A percentile compares a stretch with the other conserved stretches of the same genome.
Evolutionary conservation across 2,113 vertebrate species (phyloP).

Genomic region (Butorides virescens): DNA sequence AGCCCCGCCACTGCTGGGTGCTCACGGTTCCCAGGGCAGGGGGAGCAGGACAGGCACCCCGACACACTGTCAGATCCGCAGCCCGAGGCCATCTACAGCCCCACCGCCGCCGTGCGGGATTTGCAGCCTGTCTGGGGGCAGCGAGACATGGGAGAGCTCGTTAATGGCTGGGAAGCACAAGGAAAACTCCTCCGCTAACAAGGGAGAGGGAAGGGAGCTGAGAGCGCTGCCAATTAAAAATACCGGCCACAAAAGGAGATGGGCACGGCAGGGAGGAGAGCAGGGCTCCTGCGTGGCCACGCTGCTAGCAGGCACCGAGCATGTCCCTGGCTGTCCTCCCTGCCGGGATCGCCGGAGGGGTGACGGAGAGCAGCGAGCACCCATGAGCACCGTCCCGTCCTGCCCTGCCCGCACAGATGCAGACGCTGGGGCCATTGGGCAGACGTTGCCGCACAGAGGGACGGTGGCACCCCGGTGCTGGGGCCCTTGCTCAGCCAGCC

Average conservation of each 20-base stretch:
- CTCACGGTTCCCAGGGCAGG: background rate
- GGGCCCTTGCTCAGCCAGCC: background rate
- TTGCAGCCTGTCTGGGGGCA: background rate
- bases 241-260: background rate
- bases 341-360: background rate
- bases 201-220: background rate
- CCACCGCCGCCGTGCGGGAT: accelerated
- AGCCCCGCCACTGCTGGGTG: accelerated
- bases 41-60: background rate
- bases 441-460: too few species aligned
- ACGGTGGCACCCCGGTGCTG: accelerated
- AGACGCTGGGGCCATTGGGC: background rate
- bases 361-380: accelerated
- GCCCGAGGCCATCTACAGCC: background rate
- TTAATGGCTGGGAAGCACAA: background rate
- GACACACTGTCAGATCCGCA: accelerated
- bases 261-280: background rate
- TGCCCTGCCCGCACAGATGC: background rate
- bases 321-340: background rate
- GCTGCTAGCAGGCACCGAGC: accelerated
- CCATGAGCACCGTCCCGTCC: background rate
- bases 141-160: background rate
- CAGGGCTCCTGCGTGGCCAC: background rate
- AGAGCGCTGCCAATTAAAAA: background rate
- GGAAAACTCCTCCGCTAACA: background rate